Evolutionary conservation across 2,888 invertebrate genomes (phyloP).

Genomic region (Lacanobia wlatinum): DNA sequence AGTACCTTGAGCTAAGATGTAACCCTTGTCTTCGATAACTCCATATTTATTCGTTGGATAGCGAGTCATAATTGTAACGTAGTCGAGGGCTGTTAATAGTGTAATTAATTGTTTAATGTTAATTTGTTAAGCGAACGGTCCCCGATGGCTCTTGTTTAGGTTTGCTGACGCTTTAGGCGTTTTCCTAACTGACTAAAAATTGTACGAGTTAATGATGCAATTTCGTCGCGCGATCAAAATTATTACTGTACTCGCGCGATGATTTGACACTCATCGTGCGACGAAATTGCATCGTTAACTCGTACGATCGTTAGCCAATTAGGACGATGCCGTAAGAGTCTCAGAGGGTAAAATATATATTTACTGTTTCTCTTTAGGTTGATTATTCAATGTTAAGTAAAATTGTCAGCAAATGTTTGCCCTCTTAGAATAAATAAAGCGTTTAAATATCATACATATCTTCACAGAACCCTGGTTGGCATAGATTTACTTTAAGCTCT

Average conservation of each 20-base stretch:
- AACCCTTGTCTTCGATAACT: conserved; percentile 22
- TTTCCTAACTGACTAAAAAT: no score
- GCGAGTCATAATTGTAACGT: conserved; percentile 58
- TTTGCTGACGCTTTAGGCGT: conserved; percentile 14
- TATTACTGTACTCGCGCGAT: no score
- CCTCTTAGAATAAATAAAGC: conserved; percentile 7
- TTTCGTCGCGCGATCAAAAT: no score
- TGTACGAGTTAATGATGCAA: no score
- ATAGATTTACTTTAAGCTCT: conserved; percentile 16
- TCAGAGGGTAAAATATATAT: conserved; percentile 14
- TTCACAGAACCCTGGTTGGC: conserved; percentile 8
- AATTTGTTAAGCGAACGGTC: conserved; percentile 50
- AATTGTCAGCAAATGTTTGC: conserved; percentile 5
- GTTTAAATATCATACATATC: conserved; percentile 56
- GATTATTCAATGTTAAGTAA: background rate
- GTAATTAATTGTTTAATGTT: conserved; percentile 63
- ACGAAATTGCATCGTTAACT: no score
- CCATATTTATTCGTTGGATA: conserved; percentile 50
- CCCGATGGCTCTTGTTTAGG: conserved; percentile 25
- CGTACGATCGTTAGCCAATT: no score
- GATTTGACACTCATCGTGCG: no score
- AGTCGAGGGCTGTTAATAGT: conserved; percentile 74
- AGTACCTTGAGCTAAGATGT: conserved; percentile 33
- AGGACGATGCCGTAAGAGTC: background rate
- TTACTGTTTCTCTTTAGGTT: background rate